Evolutionary conservation across 2,888 invertebrate species (phyloP).

Genomic region (Caprella mutica): DNA sequence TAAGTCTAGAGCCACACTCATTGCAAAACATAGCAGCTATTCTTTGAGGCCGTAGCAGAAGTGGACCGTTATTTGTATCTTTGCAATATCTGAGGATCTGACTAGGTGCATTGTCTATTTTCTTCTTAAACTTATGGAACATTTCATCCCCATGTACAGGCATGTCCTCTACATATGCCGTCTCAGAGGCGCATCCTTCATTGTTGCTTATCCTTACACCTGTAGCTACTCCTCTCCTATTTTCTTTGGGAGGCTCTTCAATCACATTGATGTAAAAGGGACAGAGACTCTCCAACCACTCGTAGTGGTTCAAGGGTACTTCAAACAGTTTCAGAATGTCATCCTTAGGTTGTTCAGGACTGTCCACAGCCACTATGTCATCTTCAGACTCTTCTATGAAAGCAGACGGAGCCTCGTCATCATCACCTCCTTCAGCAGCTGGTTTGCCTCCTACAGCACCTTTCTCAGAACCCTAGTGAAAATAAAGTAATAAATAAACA

Average conservation of each 20-base stretch:
- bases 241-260: background rate
- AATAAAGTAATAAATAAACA: no score
- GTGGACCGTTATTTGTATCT: slow-evolving; percentile 48
- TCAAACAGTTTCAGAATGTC: slow-evolving; percentile 30
- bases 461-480: background rate
- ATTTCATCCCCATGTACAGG: slow-evolving; percentile 29
- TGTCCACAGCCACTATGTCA: slow-evolving; percentile 33
- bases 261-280: background rate
- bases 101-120: slow-evolving; percentile 21
- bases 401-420: slow-evolving; percentile 25
- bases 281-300: background rate
- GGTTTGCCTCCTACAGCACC: slow-evolving; percentile 15
- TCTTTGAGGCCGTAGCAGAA: slow-evolving; percentile 54
- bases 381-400: slow-evolving; percentile 32
- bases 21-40: slow-evolving; percentile 44
- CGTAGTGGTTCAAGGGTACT: no score
- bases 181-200: no score
- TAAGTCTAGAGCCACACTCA: slow-evolving; percentile 58
- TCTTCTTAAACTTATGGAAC: slow-evolving; percentile 32
- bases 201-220: background rate
- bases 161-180: slow-evolving; percentile 29
- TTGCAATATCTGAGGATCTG: slow-evolving; percentile 53
- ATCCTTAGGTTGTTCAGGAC: slow-evolving; percentile 28
- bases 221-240: background rate
- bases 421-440: slow-evolving; percentile 18